Conservation (phyloP, 2,113 vertebrate genomes). For the Triplophysa siluroides region DNA sequence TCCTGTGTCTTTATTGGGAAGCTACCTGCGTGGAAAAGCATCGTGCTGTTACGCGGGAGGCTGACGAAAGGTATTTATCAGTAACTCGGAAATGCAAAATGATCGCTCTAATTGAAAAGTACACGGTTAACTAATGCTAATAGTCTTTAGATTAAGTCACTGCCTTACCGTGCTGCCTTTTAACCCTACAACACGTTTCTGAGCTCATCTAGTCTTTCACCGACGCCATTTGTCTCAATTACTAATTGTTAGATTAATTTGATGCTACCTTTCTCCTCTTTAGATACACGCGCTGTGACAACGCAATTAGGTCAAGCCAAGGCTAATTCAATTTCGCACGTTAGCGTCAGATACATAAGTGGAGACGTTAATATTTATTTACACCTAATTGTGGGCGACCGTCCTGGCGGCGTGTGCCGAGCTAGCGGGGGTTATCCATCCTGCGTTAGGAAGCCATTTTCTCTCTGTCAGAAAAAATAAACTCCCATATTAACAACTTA, state of each 20-base stretch:
- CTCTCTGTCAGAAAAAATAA: conserved; percentile 60
- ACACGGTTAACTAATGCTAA: conserved; percentile 61
- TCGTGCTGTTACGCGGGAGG: not conserved
- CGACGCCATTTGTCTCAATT: conserved; percentile 62
- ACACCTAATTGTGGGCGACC: conserved; percentile 57
- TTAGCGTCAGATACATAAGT: conserved; percentile 56
- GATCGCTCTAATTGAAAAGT: conserved; percentile 59
- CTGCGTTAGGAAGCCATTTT: conserved; percentile 57
- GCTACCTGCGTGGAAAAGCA: not conserved
- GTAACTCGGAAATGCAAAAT: conserved; percentile 39
- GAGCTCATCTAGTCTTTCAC: conserved; percentile 57
- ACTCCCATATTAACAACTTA: conserved; percentile 60
- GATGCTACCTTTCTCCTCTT: conserved; percentile 56
- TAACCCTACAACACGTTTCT: conserved; percentile 55
- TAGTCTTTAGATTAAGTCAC: conserved; percentile 57
- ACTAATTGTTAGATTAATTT: conserved; percentile 60
- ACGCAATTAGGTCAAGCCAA: conserved; percentile 51
- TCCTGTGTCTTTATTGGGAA: not conserved
- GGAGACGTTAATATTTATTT: conserved; percentile 63
- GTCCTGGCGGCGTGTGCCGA: conserved; percentile 49
- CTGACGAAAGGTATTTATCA: conserved; percentile 57
- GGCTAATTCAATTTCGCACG: conserved; percentile 54
- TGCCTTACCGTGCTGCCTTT: conserved; percentile 49
- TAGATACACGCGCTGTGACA: conserved; percentile 35
- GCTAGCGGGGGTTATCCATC: conserved; percentile 57